phyloP scores from a whole-genome alignment of 2,113 vertebrate genomes.

The Saimiri boliviensis region DNA sequence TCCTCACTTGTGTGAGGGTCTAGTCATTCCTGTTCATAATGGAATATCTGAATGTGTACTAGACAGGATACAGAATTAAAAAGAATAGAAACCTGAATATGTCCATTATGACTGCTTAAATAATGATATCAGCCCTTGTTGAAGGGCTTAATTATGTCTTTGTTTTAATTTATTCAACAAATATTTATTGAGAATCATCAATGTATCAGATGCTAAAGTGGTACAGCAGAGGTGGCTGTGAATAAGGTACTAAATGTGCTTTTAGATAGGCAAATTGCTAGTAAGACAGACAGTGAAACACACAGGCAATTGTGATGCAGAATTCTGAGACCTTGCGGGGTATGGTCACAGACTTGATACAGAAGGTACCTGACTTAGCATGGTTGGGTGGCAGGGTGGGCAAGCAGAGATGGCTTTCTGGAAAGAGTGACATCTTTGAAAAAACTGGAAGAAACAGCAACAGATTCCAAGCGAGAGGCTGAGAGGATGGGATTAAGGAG shows the following conservation, averaged over 20 bases:
- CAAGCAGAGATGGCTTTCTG: background rate
- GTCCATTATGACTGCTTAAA: background rate
- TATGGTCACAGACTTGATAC: accelerated
- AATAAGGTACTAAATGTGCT: background rate
- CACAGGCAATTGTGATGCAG: background rate
- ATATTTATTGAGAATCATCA: background rate
- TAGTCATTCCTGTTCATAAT: background rate
- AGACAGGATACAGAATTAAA: background rate
- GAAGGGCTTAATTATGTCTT: background rate
- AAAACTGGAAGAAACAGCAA: background rate
- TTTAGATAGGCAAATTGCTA: background rate
- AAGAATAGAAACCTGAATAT: background rate
- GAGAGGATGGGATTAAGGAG: background rate
- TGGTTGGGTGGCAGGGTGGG: accelerated
- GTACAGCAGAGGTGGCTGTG: no score
- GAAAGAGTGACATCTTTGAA: background rate
- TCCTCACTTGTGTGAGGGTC: background rate
- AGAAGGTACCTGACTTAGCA: background rate
- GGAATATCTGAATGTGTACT: background rate
- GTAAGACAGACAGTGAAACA: background rate
- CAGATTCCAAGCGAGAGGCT: background rate
- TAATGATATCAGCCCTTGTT: background rate
- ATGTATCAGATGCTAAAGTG: background rate
- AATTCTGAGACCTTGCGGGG: background rate
- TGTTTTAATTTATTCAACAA: background rate